phyloP scores from a whole-genome alignment of 2,888 invertebrate species.

The Ceramica pisi region DNA sequence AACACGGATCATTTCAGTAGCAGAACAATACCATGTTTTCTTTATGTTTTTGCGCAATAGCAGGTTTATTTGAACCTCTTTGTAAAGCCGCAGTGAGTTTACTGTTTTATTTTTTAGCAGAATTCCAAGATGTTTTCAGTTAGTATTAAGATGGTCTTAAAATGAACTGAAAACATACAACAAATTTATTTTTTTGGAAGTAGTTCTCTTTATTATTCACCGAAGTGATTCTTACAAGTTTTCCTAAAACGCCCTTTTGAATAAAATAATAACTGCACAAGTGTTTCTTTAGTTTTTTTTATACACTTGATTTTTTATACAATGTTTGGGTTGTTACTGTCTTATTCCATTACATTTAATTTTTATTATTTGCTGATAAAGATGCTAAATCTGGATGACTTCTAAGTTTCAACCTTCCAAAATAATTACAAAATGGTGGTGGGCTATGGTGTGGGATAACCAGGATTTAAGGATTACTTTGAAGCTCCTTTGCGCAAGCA shows the following conservation, averaged over 20 bases:
- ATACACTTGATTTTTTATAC: not conserved
- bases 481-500: no score
- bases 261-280: not conserved
- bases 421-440: no score
- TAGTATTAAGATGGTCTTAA: slow-evolving; percentile 5
- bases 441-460: no score
- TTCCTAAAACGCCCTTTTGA: not conserved
- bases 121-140: slow-evolving; percentile 23
- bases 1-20: slow-evolving; percentile 12
- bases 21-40: slow-evolving; percentile 10
- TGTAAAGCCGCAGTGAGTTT: not conserved
- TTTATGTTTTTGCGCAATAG: not conserved
- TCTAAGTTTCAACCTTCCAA: no score
- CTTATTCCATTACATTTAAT: not conserved
- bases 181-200: not conserved
- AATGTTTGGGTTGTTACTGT: not conserved
- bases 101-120: slow-evolving; percentile 5
- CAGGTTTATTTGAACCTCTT: slow-evolving; percentile 3
- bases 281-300: slow-evolving; percentile 10
- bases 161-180: no score
- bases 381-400: no score
- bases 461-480: no score
- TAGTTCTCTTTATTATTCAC: slow-evolving; percentile 26
- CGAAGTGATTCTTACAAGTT: not conserved
- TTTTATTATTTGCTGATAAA: not conserved